These are phyloP conservation scores for Tachycineta bicolor DNA, from an alignment of 2,113 vertebrate genomes.

Conservation along the genomic window DNA sequence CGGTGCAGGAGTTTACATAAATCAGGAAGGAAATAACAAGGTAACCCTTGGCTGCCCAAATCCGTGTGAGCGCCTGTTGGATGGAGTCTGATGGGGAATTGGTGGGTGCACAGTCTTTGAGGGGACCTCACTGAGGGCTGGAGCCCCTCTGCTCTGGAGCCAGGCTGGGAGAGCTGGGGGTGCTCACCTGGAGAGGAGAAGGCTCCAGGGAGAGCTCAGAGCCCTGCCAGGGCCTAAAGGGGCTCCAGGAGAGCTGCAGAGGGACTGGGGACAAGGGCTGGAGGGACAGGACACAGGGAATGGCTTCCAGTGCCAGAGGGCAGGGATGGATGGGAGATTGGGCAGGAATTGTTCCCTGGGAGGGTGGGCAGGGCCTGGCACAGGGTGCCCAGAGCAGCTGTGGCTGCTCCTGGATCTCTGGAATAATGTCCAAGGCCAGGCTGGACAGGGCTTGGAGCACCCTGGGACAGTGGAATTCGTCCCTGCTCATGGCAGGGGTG, in stretches of 20 bases:
- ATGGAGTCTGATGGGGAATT: neutral
- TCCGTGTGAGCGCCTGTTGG: neutral
- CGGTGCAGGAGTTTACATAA: constrained; percentile 37
- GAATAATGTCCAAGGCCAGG: neutral
- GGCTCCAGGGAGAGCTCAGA: neutral
- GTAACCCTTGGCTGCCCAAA: constrained; percentile 42
- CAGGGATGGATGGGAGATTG: neutral
- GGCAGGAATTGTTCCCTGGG: fast-evolving
- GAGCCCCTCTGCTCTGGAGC: neutral
- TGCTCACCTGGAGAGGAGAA: fast-evolving
- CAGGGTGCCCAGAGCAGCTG: neutral
- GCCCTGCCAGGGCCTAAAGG: fast-evolving
- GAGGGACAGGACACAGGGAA: neutral
- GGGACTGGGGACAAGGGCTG: neutral
- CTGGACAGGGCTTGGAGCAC: fast-evolving
- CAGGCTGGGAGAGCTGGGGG: neutral
- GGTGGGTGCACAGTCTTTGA: neutral
- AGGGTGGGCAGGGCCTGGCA: neutral
- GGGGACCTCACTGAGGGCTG: neutral
- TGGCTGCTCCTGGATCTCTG: neutral
- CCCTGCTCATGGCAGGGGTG: neutral
- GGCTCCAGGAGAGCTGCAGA: neutral
- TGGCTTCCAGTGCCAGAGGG: neutral
- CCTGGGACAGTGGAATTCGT: fast-evolving
- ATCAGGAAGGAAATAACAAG: constrained; percentile 17